phyloP scores from a whole-genome alignment of 2,888 invertebrate genomes.

The Rotaria socialis region DNA sequence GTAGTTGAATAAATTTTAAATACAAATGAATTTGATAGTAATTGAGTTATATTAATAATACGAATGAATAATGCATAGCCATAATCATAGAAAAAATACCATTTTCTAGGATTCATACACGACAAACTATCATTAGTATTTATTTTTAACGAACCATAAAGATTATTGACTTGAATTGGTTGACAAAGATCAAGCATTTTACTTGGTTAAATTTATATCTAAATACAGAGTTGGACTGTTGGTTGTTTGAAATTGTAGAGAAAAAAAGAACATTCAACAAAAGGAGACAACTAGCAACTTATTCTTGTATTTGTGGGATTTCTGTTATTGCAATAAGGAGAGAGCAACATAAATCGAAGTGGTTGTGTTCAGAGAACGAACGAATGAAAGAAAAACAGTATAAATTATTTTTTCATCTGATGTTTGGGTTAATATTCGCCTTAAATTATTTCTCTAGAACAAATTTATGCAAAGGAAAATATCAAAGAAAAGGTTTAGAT shows the following conservation, averaged over 20 bases:
- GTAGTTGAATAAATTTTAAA: neutral
- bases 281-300: neutral
- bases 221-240: neutral
- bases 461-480: neutral
- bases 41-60: constrained; percentile 9
- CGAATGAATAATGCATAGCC: neutral
- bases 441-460: neutral
- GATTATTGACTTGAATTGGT: constrained; percentile 7
- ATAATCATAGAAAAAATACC: constrained; percentile 24
- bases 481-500: neutral
- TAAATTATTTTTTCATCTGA: neutral
- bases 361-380: neutral
- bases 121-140: neutral
- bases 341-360: neutral
- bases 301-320: neutral
- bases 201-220: neutral
- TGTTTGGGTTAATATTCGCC: neutral
- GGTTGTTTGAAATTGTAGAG: neutral
- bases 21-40: neutral
- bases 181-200: neutral
- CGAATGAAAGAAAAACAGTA: neutral
- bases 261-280: neutral
- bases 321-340: constrained; percentile 9
- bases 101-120: neutral
- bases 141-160: constrained; percentile 4